Base-by-base conservation (phyloP, 2,113 vertebrate genomes). In the Cyanistes caeruleus region DNA sequence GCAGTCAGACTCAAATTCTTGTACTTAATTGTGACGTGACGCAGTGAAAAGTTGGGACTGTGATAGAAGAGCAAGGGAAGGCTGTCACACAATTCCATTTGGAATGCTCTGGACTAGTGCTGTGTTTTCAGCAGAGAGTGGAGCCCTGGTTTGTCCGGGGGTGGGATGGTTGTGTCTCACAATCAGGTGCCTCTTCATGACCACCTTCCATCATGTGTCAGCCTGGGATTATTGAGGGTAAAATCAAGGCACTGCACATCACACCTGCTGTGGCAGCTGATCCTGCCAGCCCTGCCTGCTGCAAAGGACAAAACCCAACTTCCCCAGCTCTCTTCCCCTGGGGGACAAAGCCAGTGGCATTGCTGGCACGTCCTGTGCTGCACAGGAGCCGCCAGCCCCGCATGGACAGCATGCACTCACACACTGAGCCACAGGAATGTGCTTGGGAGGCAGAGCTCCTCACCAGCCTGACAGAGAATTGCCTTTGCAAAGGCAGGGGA, bases 401-500 rank as follows among this genome's bases (percentile, higher is more conserved):
- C 43, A 43, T 21, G 35, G 58, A 43, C 58, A 67, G 31, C 43
- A 7, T 33, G 93, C 11, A 1, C 48, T 72, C 65, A 51, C 31
- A 43, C 15, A 62, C 59, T 51, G 89, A 87, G 59, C 89, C 95
- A 25, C 78, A 52, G 85, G 65, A 85, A 85, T 72, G 76, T 58
- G 79, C 65, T 75, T 53, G 64, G 58, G 20, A 83, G 70, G 89
- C 92, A 94, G 83, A 92, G 60, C 64, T 82, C 90, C 84, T 44
- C 74, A 24, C 39, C 28, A 2, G 78, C 69, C 49, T 43, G 3
- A 43, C 43, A 43, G 43, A 43, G 43, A 43, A 43, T 43, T 43
- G 43, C 7, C 39, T 59, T 81, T 70, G 13, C n/a, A 52, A 69
- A 87, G 82, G 55, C 49, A 64, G 83, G 87, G 78, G 8, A 39